phyloP scores from a whole-genome alignment of 2,113 vertebrate genomes.

The Halichoeres trimaculatus region DNA sequence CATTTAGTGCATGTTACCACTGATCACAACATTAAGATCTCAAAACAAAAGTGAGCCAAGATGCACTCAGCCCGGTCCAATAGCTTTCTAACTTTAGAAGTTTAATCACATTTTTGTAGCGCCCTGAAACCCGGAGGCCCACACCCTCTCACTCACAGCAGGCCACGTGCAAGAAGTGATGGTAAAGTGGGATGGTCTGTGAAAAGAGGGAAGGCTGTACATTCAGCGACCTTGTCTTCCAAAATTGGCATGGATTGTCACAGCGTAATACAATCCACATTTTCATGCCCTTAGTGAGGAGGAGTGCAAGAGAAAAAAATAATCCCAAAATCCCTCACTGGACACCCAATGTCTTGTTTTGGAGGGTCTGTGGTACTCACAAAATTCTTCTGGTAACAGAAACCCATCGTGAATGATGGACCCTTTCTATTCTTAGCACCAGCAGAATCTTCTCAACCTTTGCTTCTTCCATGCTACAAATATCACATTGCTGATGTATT shows the following conservation, averaged over 20 bases:
- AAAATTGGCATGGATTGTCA: conserved; percentile 74
- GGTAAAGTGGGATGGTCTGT: conserved; percentile 27
- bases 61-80: background rate
- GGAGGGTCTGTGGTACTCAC: conserved; percentile 73
- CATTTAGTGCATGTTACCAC: too few relatives aligned
- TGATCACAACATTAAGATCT: background rate
- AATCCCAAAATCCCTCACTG: conserved; percentile 75
- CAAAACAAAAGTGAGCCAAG: background rate
- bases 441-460: conserved; percentile 83
- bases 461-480: conserved; percentile 82
- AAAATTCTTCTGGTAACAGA: conserved; percentile 85
- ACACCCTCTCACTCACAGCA: conserved; percentile 1
- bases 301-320: conserved; percentile 64
- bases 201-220: conserved; percentile 38
- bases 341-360: conserved; percentile 78
- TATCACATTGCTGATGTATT: conserved; percentile 86
- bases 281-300: conserved; percentile 66
- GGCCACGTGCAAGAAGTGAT: conserved; percentile 28
- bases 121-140: background rate
- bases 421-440: conserved; percentile 83
- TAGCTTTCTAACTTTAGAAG: background rate
- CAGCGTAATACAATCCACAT: conserved; percentile 78
- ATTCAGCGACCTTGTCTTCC: conserved; percentile 75
- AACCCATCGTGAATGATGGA: conserved; percentile 80
- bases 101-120: conserved; percentile 8